phyloP scores from a whole-genome alignment of 2,888 invertebrate species.

The Tuta absoluta region DNA sequence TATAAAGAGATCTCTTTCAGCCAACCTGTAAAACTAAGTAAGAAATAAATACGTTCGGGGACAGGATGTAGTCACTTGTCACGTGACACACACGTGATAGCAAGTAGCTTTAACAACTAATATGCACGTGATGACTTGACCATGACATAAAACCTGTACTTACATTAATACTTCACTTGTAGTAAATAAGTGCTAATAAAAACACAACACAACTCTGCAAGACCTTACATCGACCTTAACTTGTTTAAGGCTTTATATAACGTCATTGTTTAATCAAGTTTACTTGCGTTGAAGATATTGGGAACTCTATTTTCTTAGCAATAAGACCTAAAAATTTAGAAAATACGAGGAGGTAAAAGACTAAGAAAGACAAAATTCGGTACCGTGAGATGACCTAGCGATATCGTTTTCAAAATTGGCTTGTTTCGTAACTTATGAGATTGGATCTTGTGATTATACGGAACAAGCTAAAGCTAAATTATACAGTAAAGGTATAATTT shows the following conservation, averaged over 20 bases:
- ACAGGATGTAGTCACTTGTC: not conserved
- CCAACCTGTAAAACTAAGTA: too few species aligned
- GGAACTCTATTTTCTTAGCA: not conserved
- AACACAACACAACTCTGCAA: not conserved
- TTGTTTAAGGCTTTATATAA: not conserved
- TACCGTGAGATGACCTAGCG: constrained; percentile 24
- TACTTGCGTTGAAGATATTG: not conserved
- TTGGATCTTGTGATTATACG: not conserved
- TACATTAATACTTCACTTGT: not conserved
- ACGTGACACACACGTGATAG: not conserved
- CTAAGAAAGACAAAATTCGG: constrained; percentile 4
- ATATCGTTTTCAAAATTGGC: constrained; percentile 18
- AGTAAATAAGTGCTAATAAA: not conserved
- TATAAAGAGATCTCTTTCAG: too few species aligned
- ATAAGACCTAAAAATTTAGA: not conserved
- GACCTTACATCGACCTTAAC: not conserved
- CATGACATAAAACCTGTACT: constrained; percentile 1
- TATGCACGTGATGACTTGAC: not conserved
- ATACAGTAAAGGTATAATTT: not conserved
- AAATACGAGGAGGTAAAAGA: not conserved
- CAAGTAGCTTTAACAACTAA: too few species aligned
- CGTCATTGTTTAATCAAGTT: not conserved
- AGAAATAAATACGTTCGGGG: too few species aligned
- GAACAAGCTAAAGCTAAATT: not conserved
- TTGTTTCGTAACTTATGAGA: constrained; percentile 11